Evolutionary conservation across 2,113 vertebrate genomes (phyloP).

Genomic region (Prinia subflava): DNA sequence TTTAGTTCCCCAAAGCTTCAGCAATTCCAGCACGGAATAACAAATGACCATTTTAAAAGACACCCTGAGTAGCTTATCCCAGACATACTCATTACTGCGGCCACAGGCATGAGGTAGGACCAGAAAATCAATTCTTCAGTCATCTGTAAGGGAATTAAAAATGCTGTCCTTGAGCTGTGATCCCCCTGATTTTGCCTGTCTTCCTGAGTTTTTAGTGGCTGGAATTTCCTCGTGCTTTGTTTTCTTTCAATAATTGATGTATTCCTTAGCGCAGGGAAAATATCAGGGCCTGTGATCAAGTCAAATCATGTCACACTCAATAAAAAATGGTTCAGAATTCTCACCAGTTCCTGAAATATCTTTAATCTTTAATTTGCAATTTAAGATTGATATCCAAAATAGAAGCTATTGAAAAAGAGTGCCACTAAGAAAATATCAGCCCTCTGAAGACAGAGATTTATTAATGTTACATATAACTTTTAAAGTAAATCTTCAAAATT

Average conservation of each 20-base stretch:
- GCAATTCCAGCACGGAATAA: not conserved
- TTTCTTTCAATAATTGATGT: not conserved
- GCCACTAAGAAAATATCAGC: not conserved
- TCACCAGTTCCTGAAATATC: not conserved
- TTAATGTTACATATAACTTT: not conserved
- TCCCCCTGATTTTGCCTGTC: not conserved
- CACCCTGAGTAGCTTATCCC: not conserved
- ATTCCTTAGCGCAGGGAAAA: not conserved
- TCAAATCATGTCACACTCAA: not conserved
- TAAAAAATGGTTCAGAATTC: not conserved
- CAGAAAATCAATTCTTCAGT: not conserved
- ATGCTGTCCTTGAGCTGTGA: not conserved
- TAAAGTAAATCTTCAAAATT: not conserved
- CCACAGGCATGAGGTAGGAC: not conserved
- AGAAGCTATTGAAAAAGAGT: not conserved
- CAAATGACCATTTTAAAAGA: not conserved
- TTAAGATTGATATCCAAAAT: not conserved
- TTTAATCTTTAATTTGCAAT: constrained; percentile 10
- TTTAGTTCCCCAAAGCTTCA: not conserved
- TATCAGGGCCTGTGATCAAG: not conserved
- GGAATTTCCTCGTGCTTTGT: not conserved
- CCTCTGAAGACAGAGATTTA: not conserved
- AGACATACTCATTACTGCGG: not conserved
- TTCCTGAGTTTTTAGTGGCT: not conserved
- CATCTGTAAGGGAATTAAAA: not conserved